Evolutionary conservation across 2,888 invertebrate genomes (phyloP).

Genomic region (Artemia sinica): DNA sequence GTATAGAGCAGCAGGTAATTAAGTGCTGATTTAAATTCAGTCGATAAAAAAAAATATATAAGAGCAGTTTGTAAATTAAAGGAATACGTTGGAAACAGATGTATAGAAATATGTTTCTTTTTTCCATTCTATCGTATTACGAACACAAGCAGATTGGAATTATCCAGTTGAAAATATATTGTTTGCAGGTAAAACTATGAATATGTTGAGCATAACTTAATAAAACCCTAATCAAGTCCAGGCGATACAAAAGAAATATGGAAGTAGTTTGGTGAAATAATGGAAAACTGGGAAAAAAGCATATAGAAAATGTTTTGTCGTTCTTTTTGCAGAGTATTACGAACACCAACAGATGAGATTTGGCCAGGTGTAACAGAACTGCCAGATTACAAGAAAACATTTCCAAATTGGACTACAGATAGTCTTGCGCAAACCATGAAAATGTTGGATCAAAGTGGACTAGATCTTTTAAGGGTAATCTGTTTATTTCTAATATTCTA

Average conservation of each 20-base stretch:
- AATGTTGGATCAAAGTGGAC: conserved; percentile 51
- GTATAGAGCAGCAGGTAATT: too few relatives aligned
- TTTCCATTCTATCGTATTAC: too few relatives aligned
- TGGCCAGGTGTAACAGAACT: conserved; percentile 87
- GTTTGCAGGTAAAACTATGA: too few relatives aligned
- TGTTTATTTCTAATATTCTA: conserved; percentile 8
- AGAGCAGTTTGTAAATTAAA: too few relatives aligned
- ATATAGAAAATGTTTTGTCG: conserved; percentile 10
- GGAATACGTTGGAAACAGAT: too few relatives aligned
- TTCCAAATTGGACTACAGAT: conserved; percentile 81
- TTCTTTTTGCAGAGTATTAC: conserved; percentile 48
- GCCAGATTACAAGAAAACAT: conserved; percentile 83
- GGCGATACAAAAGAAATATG: conserved; percentile 17
- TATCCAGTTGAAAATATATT: too few relatives aligned
- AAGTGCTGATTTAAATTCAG: too few relatives aligned
- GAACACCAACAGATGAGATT: conserved; percentile 81
- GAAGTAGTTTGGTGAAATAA: conserved; percentile 9
- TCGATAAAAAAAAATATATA: too few relatives aligned
- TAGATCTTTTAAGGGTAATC: conserved; percentile 49
- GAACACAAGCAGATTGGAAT: too few relatives aligned
- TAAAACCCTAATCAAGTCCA: background rate
- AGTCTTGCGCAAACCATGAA: conserved; percentile 54
- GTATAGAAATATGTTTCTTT: too few relatives aligned
- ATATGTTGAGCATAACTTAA: too few relatives aligned
- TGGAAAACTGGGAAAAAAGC: background rate